These are phyloP conservation scores for Stomatorhinus walkeri DNA, from an alignment of 2,797 vertebrate species.

Conservation along the genomic window DNA sequence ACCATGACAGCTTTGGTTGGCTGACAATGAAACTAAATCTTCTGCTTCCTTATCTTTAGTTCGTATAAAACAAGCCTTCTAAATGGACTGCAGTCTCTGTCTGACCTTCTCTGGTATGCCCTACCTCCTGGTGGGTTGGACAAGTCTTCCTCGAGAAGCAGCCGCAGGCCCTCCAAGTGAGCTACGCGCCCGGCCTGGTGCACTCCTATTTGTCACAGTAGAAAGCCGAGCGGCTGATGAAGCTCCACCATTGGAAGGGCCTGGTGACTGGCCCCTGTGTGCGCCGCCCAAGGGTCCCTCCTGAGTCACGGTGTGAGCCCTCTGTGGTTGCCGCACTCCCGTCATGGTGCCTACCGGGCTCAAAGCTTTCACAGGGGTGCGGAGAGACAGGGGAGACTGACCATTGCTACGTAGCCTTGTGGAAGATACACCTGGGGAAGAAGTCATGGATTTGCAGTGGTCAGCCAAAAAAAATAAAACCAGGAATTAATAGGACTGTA, in stretches of 20 bases:
- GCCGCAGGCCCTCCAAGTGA: slow-evolving; percentile 40
- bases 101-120: not conserved
- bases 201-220: slow-evolving; percentile 46
- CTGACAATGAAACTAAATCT: not conserved
- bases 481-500: not conserved
- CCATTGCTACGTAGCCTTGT: slow-evolving; percentile 64
- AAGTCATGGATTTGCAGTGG: slow-evolving; percentile 13
- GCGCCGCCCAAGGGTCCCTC: slow-evolving; percentile 35
- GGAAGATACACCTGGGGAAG: slow-evolving; percentile 58
- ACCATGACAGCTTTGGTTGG: not conserved
- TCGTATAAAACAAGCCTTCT: not conserved
- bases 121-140: slow-evolving; percentile 68
- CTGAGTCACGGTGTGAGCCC: slow-evolving; percentile 63
- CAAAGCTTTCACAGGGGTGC: slow-evolving; percentile 70
- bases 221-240: slow-evolving; percentile 48
- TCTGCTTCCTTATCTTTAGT: not conserved
- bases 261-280: slow-evolving; percentile 63
- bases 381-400: slow-evolving; percentile 65
- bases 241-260: slow-evolving; percentile 48
- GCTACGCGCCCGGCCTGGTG: slow-evolving; percentile 46
- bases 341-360: slow-evolving; percentile 58
- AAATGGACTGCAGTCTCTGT: not conserved
- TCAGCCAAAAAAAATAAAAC: not conserved
- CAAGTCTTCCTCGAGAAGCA: slow-evolving; percentile 62
- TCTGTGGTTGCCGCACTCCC: slow-evolving; percentile 57